Evolutionary conservation across 2,797 vertebrate genomes (phyloP).

Genomic region (Pampus argenteus): DNA sequence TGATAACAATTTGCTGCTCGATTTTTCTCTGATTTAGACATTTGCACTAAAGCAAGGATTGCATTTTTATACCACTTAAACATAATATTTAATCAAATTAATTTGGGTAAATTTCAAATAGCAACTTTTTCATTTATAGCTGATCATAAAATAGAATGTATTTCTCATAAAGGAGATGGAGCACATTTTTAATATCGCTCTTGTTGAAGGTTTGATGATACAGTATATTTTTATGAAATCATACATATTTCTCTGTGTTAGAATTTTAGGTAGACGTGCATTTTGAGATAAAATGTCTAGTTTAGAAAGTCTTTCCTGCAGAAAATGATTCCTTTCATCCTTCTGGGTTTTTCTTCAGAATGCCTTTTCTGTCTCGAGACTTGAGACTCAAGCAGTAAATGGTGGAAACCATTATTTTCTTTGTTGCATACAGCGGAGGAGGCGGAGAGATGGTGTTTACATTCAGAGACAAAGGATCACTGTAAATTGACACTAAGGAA

Average conservation of each 20-base stretch:
- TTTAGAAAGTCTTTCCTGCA: slow-evolving; percentile 19
- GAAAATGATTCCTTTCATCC: slow-evolving; percentile 12
- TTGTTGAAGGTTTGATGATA: slow-evolving; percentile 24
- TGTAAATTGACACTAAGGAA: slow-evolving; percentile 45
- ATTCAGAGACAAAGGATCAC: slow-evolving; percentile 44
- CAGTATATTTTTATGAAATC: slow-evolving; percentile 47
- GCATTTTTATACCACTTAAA: slow-evolving; percentile 48
- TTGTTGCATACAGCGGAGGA: slow-evolving; percentile 10
- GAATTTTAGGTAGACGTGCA: slow-evolving; percentile 21
- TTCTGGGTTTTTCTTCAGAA: slow-evolving; percentile 45
- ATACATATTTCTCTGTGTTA: slow-evolving; percentile 28
- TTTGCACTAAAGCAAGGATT: slow-evolving; percentile 63
- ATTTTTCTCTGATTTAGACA: slow-evolving; percentile 44
- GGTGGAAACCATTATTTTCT: slow-evolving; percentile 6
- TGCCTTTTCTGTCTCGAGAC: slow-evolving; percentile 49
- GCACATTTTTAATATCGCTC: slow-evolving; percentile 38
- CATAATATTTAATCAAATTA: neutral
- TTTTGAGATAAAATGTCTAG: slow-evolving; percentile 10
- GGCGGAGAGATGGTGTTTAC: slow-evolving; percentile 46
- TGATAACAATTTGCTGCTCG: slow-evolving; percentile 46
- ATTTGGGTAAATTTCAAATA: slow-evolving; percentile 24
- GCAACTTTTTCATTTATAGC: slow-evolving; percentile 26
- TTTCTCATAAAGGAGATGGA: slow-evolving; percentile 33
- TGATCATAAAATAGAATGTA: slow-evolving; percentile 59
- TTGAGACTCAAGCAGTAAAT: slow-evolving; percentile 11